Evolutionary conservation across 2,797 vertebrate species (phyloP).

Genomic region (Neoniphon sammara): DNA sequence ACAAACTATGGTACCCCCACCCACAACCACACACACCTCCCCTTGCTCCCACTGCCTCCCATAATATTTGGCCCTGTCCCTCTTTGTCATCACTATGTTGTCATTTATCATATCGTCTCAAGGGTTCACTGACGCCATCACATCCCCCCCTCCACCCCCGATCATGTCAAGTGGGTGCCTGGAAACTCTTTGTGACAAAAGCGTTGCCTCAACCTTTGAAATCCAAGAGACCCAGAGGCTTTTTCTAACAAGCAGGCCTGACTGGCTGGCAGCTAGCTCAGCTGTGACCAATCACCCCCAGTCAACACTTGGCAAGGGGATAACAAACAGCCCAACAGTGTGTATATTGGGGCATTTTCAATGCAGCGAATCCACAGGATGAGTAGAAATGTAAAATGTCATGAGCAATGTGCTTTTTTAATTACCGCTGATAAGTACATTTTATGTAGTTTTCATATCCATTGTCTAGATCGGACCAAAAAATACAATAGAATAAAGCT

Average conservation of each 20-base stretch:
- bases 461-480: too few species aligned
- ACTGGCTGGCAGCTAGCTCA: slow-evolving; percentile 66
- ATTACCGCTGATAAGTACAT: not conserved
- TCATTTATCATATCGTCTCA: slow-evolving; percentile 60
- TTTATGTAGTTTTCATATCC: too few species aligned
- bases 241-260: slow-evolving; percentile 51
- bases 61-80: slow-evolving; percentile 32
- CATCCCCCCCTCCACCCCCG: slow-evolving; percentile 19
- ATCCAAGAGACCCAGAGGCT: slow-evolving; percentile 46
- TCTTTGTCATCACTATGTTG: slow-evolving; percentile 47
- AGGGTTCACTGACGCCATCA: slow-evolving; percentile 55
- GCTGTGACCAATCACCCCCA: slow-evolving; percentile 72
- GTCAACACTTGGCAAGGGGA: slow-evolving; percentile 51
- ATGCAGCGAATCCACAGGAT: slow-evolving; percentile 32
- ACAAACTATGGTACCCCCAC: not conserved
- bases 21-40: slow-evolving; percentile 6
- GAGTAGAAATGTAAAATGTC: slow-evolving; percentile 14
- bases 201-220: slow-evolving; percentile 59
- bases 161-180: slow-evolving; percentile 61
- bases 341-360: slow-evolving; percentile 18
- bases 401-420: slow-evolving; percentile 11
- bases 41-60: slow-evolving; percentile 29
- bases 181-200: slow-evolving; percentile 66
- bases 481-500: too few species aligned
- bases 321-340: slow-evolving; percentile 44